A percentile compares a stretch with the other conserved stretches of the same genome.
phyloP scores from a whole-genome alignment of 2,797 vertebrate genomes.

The Benthosema pterotum region DNA sequence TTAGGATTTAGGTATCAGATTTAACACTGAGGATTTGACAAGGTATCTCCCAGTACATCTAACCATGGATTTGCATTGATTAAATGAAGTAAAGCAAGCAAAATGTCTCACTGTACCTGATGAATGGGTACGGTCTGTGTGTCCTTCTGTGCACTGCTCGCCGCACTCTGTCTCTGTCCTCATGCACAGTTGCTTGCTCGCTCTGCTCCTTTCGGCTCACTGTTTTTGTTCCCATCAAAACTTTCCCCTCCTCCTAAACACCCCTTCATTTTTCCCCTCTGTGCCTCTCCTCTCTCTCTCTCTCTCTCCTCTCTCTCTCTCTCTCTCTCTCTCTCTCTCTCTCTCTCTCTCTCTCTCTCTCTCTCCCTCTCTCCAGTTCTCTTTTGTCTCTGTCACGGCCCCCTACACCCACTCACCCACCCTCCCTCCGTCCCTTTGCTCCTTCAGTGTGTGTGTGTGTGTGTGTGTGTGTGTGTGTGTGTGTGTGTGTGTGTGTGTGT shows the following conservation, averaged over 20 bases:
- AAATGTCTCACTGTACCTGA: conserved; percentile 57
- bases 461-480: conserved; percentile 36
- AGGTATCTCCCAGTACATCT: conserved; percentile 3
- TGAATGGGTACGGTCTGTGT: conserved; percentile 20
- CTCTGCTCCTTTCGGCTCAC: conserved; percentile 45
- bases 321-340: conserved; percentile 34
- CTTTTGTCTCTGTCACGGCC: conserved; percentile 6
- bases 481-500: conserved; percentile 26
- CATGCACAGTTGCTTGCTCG: conserved; percentile 33
- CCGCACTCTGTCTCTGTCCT: conserved; percentile 22
- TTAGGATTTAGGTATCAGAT: too few species aligned
- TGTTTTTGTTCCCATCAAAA: conserved; percentile 44
- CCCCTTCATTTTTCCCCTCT: conserved; percentile 52
- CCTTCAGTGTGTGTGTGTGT: conserved; percentile 49
- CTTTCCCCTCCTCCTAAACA: conserved; percentile 57
- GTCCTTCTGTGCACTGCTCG: conserved; percentile 9
- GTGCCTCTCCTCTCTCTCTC: conserved; percentile 49
- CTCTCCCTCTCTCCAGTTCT: conserved; percentile 1
- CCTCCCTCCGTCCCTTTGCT: conserved; percentile 7
- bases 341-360: conserved; percentile 20
- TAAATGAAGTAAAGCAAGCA: conserved; percentile 9
- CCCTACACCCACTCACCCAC: conserved; percentile 48
- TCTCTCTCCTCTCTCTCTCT: conserved; percentile 23
- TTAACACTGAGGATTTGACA: too few species aligned
- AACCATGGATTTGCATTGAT: neutral